phyloP scores from a whole-genome alignment of 2,888 invertebrate species.

The Ectropis crepuscularia region DNA sequence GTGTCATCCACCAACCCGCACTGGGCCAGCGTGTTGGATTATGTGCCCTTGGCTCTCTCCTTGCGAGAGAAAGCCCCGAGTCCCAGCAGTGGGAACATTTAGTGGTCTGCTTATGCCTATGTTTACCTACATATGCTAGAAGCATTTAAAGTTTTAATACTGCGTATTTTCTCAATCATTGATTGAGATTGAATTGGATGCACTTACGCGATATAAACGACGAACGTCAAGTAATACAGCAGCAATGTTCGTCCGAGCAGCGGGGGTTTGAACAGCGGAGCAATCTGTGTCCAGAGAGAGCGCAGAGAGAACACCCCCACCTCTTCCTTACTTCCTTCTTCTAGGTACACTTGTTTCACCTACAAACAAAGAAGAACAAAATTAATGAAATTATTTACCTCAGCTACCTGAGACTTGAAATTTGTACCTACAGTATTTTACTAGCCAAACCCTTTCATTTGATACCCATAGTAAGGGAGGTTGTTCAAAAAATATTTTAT shows the following conservation, averaged over 20 bases:
- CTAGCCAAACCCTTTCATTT: no score
- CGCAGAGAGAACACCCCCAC: constrained; percentile 69
- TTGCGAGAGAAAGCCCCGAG: no score
- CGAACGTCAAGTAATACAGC: constrained; percentile 85
- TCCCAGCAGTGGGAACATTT: no score
- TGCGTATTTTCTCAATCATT: no score
- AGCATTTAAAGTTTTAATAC: not conserved
- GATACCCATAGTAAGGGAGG: no score
- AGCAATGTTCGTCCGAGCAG: constrained; percentile 80
- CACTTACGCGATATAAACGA: constrained; percentile 87
- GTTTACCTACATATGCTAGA: no score
- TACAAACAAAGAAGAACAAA: constrained; percentile 26
- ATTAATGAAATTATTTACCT: no score
- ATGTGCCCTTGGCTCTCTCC: no score
- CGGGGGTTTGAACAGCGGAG: constrained; percentile 82
- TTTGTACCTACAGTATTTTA: not conserved
- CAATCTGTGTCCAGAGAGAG: constrained; percentile 83
- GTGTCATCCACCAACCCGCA: no score
- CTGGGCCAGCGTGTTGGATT: no score
- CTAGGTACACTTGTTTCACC: constrained; percentile 64
- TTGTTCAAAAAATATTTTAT: no score
- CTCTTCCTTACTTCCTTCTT: constrained; percentile 63
- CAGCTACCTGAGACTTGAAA: not conserved
- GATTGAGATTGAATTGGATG: not conserved
- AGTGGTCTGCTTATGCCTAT: no score